Evolutionary conservation across 2,797 vertebrate genomes (phyloP).

Genomic region (Lagodon rhomboides): DNA sequence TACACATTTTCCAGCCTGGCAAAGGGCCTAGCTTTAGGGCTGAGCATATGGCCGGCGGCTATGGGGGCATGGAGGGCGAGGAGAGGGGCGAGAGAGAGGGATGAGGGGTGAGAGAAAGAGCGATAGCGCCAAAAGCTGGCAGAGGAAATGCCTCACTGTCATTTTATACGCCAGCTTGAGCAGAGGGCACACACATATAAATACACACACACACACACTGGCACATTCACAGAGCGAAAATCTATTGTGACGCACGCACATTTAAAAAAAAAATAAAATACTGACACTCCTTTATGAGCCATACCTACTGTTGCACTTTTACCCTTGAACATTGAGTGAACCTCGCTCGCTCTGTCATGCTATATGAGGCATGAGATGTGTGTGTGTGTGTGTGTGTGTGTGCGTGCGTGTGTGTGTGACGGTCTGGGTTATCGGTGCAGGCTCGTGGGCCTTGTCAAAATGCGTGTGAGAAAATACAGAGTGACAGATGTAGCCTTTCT

Average conservation of each 20-base stretch:
- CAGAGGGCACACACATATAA: constrained; percentile 18
- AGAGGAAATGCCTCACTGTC: constrained; percentile 69
- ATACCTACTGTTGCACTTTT: constrained; percentile 55
- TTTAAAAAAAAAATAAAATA: background rate
- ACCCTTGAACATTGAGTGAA: constrained; percentile 67
- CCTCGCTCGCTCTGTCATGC: constrained; percentile 56
- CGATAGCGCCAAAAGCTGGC: constrained; percentile 70
- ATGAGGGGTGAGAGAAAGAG: constrained; percentile 58
- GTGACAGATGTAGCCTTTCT: constrained; percentile 89
- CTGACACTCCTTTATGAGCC: constrained; percentile 13
- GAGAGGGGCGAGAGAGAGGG: constrained; percentile 38
- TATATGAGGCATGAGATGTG: constrained; percentile 62
- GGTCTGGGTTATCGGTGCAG: constrained; percentile 62
- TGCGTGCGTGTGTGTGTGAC: constrained; percentile 44
- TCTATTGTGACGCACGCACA: background rate
- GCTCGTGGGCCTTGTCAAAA: constrained; percentile 78
- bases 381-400: constrained; percentile 42
- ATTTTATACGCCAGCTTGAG: constrained; percentile 65
- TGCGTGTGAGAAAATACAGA: constrained; percentile 80
- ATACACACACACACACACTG: background rate
- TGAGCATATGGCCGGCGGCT: constrained; percentile 75
- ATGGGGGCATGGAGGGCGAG: constrained; percentile 50
- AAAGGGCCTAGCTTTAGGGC: constrained; percentile 65
- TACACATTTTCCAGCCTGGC: constrained; percentile 56
- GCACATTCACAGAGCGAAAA: background rate